These are phyloP conservation scores for Saimiri boliviensis DNA, from an alignment of 2,113 vertebrate species.

Conservation along the genomic window DNA sequence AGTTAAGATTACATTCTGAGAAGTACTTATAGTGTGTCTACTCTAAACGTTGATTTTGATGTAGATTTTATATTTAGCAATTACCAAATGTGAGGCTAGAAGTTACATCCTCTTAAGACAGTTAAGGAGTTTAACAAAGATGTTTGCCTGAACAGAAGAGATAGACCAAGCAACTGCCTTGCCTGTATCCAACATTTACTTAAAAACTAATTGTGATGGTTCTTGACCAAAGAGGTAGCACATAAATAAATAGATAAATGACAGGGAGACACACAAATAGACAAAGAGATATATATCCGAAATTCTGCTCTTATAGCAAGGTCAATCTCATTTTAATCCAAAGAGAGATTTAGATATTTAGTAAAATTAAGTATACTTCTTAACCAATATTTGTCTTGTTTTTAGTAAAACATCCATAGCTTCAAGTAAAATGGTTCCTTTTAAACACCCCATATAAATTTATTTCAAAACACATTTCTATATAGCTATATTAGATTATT, in stretches of 20 bases:
- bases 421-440: background rate
- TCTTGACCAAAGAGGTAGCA: background rate
- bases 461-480: background rate
- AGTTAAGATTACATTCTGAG: constrained; percentile 1
- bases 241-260: background rate
- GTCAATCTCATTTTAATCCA: background rate
- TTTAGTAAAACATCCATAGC: background rate
- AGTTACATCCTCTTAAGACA: background rate
- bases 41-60: background rate
- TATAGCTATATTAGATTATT: background rate
- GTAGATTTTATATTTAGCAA: constrained; percentile 15
- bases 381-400: background rate
- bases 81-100: background rate
- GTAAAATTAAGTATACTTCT: background rate
- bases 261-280: background rate
- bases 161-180: background rate
- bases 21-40: background rate
- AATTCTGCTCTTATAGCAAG: background rate
- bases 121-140: background rate
- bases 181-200: background rate
- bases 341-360: background rate
- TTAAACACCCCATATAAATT: background rate
- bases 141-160: background rate
- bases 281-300: background rate
- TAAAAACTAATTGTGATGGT: background rate